These are phyloP conservation scores for Apogon talboti DNA, from an alignment of 2,797 vertebrate genomes.

Conservation along the genomic window DNA sequence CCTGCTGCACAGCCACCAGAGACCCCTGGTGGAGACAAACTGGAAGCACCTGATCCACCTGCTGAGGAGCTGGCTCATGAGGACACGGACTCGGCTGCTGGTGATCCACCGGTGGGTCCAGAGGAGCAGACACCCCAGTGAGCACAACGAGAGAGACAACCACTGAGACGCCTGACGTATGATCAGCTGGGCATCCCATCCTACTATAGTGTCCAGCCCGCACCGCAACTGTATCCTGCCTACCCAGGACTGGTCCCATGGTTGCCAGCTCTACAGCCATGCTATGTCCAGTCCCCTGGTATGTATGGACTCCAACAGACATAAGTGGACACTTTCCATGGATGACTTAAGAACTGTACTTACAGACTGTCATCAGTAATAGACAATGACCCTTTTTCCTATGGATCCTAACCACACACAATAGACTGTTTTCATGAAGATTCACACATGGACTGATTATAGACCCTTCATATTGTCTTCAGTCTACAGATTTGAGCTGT, in stretches of 20 bases:
- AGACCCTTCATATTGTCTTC: too few relatives aligned
- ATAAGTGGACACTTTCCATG: conserved; percentile 6
- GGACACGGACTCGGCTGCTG: background rate
- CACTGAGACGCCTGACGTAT: background rate
- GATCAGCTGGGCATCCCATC: background rate
- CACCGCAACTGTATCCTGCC: background rate
- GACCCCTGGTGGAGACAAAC: too few relatives aligned
- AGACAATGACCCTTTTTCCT: too few relatives aligned
- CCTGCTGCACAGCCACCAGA: too few relatives aligned
- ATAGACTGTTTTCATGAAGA: too few relatives aligned
- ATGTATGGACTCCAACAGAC: conserved; percentile 8
- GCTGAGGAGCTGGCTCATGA: too few relatives aligned
- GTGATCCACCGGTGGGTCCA: background rate
- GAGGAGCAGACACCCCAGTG: background rate
- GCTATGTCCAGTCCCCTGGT: background rate
- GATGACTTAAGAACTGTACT: too few relatives aligned
- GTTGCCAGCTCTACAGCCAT: conserved; percentile 3
- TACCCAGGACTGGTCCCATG: background rate
- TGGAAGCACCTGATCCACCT: too few relatives aligned
- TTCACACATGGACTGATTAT: too few relatives aligned
- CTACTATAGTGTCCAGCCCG: conserved; percentile 2
- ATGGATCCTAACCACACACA: too few relatives aligned
- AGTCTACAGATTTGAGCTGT: too few relatives aligned
- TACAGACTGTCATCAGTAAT: too few relatives aligned
- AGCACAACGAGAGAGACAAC: conserved; percentile 4